Evolutionary conservation across 2,797 vertebrate genomes (phyloP).

Genomic region (Phrynocephalus vlangalii): DNA sequence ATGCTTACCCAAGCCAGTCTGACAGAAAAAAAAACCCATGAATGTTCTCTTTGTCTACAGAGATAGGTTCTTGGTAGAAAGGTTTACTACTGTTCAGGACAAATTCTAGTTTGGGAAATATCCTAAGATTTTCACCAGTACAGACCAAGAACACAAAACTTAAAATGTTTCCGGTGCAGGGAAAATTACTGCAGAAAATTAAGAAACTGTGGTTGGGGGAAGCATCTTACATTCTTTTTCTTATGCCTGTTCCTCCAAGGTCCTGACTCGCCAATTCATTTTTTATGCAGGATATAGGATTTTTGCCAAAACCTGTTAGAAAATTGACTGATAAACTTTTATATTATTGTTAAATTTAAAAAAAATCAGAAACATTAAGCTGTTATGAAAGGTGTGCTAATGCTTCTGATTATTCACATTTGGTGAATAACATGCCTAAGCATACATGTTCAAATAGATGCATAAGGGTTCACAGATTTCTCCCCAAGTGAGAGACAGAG

Average conservation of each 20-base stretch:
- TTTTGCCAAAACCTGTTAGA: neutral
- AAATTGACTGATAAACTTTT: too few species aligned
- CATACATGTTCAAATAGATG: neutral
- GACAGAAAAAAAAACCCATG: slow-evolving; percentile 18
- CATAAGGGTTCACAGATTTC: neutral
- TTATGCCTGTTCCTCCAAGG: neutral
- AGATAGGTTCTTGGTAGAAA: neutral
- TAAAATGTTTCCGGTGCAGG: neutral
- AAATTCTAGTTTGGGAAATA: neutral
- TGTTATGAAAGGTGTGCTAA: neutral
- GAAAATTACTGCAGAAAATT: neutral
- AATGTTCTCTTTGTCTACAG: slow-evolving; percentile 8
- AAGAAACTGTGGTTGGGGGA: neutral
- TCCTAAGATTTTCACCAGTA: neutral
- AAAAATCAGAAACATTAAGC: neutral
- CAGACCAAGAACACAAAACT: slow-evolving; percentile 17
- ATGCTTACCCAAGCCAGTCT: slow-evolving; percentile 11
- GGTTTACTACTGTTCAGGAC: neutral
- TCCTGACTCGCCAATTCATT: neutral
- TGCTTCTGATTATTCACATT: neutral
- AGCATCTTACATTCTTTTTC: slow-evolving; percentile 19
- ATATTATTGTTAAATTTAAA: too few species aligned
- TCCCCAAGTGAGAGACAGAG: neutral
- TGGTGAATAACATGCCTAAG: neutral
- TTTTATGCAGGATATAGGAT: neutral